Conservation (phyloP, 2,888 invertebrate species). For the Bembecia ichneumoniformis region DNA sequence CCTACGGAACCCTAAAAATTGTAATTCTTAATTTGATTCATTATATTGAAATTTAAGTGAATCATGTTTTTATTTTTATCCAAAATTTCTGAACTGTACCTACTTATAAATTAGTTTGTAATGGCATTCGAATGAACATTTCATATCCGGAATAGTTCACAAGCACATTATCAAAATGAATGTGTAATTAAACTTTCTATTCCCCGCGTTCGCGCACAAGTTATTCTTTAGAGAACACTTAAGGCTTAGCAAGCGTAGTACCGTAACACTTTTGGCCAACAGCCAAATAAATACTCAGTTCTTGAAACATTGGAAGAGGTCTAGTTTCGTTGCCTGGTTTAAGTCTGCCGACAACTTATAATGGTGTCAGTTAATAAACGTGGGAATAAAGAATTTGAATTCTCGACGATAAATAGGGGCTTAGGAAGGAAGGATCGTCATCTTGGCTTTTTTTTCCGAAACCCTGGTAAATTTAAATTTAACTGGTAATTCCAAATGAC, state of each 20-base stretch:
- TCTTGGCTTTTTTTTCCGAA: too few relatives aligned
- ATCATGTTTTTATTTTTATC: not conserved
- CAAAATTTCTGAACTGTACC: too few relatives aligned
- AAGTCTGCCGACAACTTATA: constrained; percentile 9
- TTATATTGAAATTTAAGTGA: not conserved
- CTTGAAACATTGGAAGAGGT: constrained; percentile 22
- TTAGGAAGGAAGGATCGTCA: too few relatives aligned
- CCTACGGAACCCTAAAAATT: too few relatives aligned
- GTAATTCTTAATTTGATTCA: not conserved
- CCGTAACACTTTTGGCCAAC: constrained; percentile 31
- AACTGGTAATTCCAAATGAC: too few relatives aligned
- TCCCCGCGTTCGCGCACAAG: not conserved
- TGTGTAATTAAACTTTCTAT: not conserved
- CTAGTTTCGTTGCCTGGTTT: constrained; percentile 11
- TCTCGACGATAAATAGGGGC: too few relatives aligned
- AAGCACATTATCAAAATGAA: not conserved
- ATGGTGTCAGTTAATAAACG: constrained; percentile 1
- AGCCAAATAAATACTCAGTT: constrained; percentile 32
- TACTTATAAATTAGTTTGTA: too few relatives aligned
- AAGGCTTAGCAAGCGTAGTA: constrained; percentile 5
- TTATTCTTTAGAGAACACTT: not conserved
- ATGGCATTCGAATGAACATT: not conserved
- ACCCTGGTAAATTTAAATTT: too few relatives aligned
- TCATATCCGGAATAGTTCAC: too few relatives aligned
- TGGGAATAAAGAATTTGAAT: too few relatives aligned